Percentiles rank a stretch among this genome's conserved stretches.
Conservation (phyloP, 2,113 vertebrate species). For the Acanthochromis polyacanthus region DNA sequence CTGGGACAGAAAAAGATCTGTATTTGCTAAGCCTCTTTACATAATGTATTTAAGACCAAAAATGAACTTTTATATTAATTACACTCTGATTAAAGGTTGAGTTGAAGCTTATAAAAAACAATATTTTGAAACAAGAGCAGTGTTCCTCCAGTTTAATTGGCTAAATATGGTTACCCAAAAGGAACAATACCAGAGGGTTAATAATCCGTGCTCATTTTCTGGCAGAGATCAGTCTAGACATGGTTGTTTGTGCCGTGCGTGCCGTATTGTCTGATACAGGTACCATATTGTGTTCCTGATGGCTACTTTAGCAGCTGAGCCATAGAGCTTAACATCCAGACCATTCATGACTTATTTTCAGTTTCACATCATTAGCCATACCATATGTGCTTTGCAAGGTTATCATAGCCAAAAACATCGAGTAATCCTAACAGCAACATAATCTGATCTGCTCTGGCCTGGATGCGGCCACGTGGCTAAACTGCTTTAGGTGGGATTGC, state of each 20-base stretch:
- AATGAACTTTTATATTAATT: not conserved
- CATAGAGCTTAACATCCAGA: constrained; percentile 38
- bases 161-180: not conserved
- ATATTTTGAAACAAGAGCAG: constrained; percentile 13
- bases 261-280: not conserved
- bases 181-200: not conserved
- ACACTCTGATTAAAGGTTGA: constrained; percentile 15
- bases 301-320: constrained; percentile 55
- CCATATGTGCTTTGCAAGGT: constrained; percentile 70
- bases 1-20: not conserved
- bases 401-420: constrained; percentile 72
- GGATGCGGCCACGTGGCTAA: constrained; percentile 63
- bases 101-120: not conserved
- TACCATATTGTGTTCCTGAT: constrained; percentile 47
- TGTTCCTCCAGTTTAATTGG: not conserved
- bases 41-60: not conserved
- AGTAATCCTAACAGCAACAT: constrained; percentile 70
- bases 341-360: constrained; percentile 54
- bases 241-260: not conserved
- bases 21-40: not conserved
- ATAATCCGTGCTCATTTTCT: constrained; percentile 18
- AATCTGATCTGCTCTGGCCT: constrained; percentile 74
- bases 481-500: constrained; percentile 76
- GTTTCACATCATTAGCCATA: constrained; percentile 76
- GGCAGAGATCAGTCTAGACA: not conserved